Conservation (phyloP, 1,140 invertebrate species). For the Drosophila novamexicana region DNA sequence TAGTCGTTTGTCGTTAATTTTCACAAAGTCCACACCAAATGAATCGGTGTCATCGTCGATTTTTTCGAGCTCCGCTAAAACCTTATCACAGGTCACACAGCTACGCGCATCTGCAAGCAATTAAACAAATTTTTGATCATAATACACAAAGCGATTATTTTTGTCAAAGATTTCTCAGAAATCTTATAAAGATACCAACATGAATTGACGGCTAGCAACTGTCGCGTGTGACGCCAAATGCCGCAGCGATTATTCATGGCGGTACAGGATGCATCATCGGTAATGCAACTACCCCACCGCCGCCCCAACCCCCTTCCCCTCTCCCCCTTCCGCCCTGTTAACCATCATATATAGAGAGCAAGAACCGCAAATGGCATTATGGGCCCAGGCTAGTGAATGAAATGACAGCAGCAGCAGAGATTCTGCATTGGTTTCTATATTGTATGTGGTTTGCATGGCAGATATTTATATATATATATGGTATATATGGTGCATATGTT, state of each 20-base stretch:
- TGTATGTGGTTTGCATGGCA: background rate
- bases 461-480: background rate
- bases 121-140: constrained; percentile 8
- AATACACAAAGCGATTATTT: constrained; percentile 43
- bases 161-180: constrained; percentile 15
- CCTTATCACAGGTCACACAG: constrained; percentile 96
- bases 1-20: constrained; percentile 97
- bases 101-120: constrained; percentile 91
- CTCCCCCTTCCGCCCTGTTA: background rate
- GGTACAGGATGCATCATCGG: constrained; percentile 68
- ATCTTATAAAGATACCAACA: constrained; percentile 65
- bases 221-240: constrained; percentile 73
- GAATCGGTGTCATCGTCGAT: constrained; percentile 97
- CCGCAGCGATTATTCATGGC: constrained; percentile 70
- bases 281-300: constrained; percentile 6
- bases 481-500: constrained; percentile 1
- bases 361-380: constrained; percentile 54
- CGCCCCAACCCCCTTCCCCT: background rate
- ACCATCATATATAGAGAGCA: constrained; percentile 22
- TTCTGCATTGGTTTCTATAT: constrained; percentile 26
- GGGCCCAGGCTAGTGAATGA: constrained; percentile 63
- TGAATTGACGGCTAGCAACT: constrained; percentile 76
- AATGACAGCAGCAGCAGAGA: constrained; percentile 69
- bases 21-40: constrained; percentile 97
- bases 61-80: constrained; percentile 95